Conservation (phyloP, 2,888 invertebrate genomes). For the Lapara coniferarum region DNA sequence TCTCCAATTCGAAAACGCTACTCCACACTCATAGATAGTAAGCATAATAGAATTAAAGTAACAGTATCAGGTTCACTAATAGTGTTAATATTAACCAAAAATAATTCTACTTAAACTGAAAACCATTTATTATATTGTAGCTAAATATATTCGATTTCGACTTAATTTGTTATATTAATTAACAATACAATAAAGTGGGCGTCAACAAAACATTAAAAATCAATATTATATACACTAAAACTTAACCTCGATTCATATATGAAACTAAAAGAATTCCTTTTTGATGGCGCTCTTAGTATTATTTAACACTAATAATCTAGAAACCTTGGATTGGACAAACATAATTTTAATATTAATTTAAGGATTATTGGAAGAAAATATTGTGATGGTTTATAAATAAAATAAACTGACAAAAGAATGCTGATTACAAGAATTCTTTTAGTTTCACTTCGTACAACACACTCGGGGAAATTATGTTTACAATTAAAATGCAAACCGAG, state of each 20-base stretch:
- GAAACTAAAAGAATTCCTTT: constrained; percentile 18
- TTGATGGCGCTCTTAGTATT: neutral
- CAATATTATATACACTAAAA: constrained; percentile 73
- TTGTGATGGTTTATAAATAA: neutral
- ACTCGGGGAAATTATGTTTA: constrained; percentile 30
- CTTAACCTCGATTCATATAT: constrained; percentile 30
- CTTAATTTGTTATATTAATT: constrained; percentile 62
- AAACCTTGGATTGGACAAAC: neutral
- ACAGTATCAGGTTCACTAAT: constrained; percentile 64
- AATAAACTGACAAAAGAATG: neutral
- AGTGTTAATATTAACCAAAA: constrained; percentile 62
- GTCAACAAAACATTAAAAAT: constrained; percentile 69
- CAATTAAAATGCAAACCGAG: constrained; percentile 52
- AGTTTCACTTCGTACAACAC: constrained; percentile 18
- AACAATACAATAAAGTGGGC: constrained; percentile 64
- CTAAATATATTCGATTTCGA: constrained; percentile 62
- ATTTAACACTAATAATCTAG: constrained; percentile 7
- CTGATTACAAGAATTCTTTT: constrained; percentile 12
- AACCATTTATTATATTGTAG: constrained; percentile 50
- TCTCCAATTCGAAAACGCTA: constrained; percentile 45
- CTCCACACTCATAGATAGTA: constrained; percentile 49
- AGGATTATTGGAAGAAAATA: neutral
- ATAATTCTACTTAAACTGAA: constrained; percentile 59
- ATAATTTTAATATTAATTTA: neutral
- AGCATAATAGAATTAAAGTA: constrained; percentile 53